These are phyloP conservation scores for Hemicentrotus pulcherrimus DNA, from an alignment of 35 echinoderm and acorn worm species.

Conservation along the genomic window DNA sequence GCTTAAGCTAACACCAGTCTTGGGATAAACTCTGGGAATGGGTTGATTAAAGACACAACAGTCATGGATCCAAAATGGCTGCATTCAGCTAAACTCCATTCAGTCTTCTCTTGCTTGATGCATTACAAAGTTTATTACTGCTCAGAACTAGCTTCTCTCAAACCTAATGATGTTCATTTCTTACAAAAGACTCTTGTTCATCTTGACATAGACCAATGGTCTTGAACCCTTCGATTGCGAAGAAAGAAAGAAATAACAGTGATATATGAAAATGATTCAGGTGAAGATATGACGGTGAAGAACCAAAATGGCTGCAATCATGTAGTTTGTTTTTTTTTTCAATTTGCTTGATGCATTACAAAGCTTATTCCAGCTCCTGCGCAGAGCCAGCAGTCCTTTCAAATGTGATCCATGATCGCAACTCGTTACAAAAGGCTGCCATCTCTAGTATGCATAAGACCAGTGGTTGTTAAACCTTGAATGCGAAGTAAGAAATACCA, in stretches of 20 bases:
- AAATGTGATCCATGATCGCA: neutral
- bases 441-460: neutral
- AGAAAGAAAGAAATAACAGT: neutral
- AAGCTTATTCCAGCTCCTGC: neutral
- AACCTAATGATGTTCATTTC: neutral
- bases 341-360: neutral
- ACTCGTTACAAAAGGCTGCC: neutral
- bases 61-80: neutral
- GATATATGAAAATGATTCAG: neutral
- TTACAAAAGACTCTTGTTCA: neutral
- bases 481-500: neutral
- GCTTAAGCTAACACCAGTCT: too few species aligned
- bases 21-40: too few species aligned
- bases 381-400: neutral
- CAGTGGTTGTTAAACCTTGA: neutral
- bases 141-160: neutral
- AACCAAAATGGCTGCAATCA: neutral
- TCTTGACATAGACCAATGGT: neutral
- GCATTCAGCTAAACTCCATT: neutral
- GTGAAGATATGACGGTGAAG: neutral
- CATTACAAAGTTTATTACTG: neutral
- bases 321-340: neutral
- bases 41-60: neutral
- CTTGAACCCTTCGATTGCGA: neutral
- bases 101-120: neutral